Evolutionary conservation across 2,797 vertebrate genomes (phyloP).

Genomic region (Karalla daura): DNA sequence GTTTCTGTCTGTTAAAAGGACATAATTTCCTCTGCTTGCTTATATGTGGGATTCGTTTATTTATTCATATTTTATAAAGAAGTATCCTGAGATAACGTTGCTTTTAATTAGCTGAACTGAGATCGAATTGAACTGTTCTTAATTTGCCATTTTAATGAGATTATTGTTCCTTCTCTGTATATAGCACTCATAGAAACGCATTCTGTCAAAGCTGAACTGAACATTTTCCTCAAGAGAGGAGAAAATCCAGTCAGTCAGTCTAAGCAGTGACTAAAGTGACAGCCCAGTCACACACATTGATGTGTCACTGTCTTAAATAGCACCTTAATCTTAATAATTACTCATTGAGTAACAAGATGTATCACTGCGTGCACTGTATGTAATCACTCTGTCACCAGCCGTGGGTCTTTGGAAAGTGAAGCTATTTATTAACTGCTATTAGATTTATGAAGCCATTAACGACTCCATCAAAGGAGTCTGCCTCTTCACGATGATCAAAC

Average conservation of each 20-base stretch:
- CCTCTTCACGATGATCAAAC: background rate
- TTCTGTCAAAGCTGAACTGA: background rate
- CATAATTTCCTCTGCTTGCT: no score
- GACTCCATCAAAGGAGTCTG: background rate
- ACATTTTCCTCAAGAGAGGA: background rate
- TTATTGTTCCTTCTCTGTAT: background rate
- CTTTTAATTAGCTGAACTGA: no score
- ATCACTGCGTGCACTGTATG: constrained; percentile 25
- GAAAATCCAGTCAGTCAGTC: background rate
- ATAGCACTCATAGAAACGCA: background rate
- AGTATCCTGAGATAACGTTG: no score
- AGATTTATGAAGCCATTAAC: constrained; percentile 24
- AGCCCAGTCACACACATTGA: background rate
- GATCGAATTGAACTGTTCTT: background rate
- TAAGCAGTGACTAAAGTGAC: constrained; percentile 4
- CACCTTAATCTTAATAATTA: constrained; percentile 10
- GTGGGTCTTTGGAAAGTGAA: constrained; percentile 46
- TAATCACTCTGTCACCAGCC: constrained; percentile 39
- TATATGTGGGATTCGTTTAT: no score
- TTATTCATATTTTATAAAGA: no score
- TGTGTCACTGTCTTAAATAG: constrained; percentile 25
- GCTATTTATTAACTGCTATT: constrained; percentile 52
- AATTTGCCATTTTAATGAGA: background rate
- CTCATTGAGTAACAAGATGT: constrained; percentile 30
- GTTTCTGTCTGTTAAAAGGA: no score